Conservation (phyloP, 2,888 invertebrate species). For the Linnaemya vulpina region DNA sequence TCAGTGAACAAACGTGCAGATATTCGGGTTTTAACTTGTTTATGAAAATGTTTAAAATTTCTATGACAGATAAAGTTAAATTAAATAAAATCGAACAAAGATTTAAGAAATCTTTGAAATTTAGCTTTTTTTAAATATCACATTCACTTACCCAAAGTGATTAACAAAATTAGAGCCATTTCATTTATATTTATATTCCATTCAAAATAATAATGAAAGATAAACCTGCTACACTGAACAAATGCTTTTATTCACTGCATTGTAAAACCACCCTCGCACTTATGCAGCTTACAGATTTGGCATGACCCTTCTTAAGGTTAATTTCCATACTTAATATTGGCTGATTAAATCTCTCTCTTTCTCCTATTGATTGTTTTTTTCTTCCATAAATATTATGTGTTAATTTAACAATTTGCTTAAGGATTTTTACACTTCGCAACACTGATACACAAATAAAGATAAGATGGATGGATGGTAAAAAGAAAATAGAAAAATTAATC, state of each 20-base stretch:
- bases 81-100: too few species aligned
- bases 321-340: neutral
- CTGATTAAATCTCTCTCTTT: conserved; percentile 28
- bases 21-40: too few species aligned
- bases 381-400: conserved; percentile 50
- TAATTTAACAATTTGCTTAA: conserved; percentile 72
- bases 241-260: neutral
- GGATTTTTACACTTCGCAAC: neutral
- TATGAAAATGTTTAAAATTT: too few species aligned
- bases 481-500: conserved; percentile 51
- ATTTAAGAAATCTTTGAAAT: too few species aligned
- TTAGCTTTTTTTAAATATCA: too few species aligned
- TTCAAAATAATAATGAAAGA: too few species aligned
- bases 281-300: neutral
- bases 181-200: too few species aligned
- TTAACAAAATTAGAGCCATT: too few species aligned
- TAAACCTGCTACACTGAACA: too few species aligned
- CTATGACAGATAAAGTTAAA: too few species aligned
- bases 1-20: too few species aligned
- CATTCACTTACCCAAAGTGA: too few species aligned
- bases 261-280: neutral
- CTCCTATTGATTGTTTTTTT: neutral
- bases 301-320: neutral
- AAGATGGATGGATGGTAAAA: neutral
- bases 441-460: conserved; percentile 30